These are phyloP conservation scores for Metalampra italica DNA, from an alignment of 2,888 invertebrate species.

Conservation along the genomic window DNA sequence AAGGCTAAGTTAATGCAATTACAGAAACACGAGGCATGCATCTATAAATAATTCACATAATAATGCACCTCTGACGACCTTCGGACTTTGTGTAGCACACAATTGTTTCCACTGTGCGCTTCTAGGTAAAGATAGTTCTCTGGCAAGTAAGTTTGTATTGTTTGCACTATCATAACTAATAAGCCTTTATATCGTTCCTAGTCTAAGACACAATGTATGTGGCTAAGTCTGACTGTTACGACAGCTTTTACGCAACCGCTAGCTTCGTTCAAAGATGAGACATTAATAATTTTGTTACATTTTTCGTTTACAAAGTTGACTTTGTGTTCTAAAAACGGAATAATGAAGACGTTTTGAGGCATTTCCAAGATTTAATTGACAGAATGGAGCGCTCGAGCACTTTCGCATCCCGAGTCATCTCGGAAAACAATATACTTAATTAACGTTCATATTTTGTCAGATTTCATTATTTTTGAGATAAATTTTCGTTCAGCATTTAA, in stretches of 20 bases:
- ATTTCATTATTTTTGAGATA: neutral
- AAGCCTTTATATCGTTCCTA: constrained; percentile 32
- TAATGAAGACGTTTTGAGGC: neutral
- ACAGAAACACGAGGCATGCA: no score
- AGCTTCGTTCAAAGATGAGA: neutral
- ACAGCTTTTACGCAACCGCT: neutral
- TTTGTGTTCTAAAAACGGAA: neutral
- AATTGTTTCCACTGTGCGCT: neutral
- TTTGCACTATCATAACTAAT: constrained; percentile 39
- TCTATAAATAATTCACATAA: no score
- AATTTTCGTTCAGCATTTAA: neutral
- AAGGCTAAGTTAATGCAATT: no score
- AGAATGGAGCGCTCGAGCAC: constrained; percentile 2
- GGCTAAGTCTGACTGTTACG: neutral
- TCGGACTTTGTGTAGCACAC: neutral
- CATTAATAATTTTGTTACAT: neutral
- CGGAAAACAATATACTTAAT: constrained; percentile 1
- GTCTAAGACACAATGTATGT: neutral
- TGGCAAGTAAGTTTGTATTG: constrained; percentile 39
- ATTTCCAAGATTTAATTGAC: constrained; percentile 9
- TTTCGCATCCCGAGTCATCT: neutral
- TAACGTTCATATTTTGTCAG: neutral
- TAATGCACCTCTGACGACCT: no score
- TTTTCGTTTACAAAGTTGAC: neutral
- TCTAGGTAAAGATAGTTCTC: neutral